A percentile compares a stretch with the other conserved stretches of the same genome.
phyloP scores from a whole-genome alignment of 2,113 vertebrate genomes.

The Raja brachyura region DNA sequence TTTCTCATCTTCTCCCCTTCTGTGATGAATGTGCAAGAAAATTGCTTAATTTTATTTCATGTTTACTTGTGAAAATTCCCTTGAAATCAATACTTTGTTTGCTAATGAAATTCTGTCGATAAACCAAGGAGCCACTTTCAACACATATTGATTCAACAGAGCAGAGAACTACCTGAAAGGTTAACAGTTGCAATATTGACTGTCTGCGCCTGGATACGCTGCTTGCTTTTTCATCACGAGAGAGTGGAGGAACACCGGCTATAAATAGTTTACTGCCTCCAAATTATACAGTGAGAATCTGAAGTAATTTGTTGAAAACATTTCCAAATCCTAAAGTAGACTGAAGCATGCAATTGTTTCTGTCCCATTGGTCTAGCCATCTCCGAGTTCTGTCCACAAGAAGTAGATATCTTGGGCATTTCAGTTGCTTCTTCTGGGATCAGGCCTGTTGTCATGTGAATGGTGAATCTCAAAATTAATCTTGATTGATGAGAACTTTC shows the following conservation, averaged over 20 bases:
- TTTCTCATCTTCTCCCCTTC: background rate
- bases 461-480: slow-evolving; percentile 9
- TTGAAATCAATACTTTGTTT: background rate
- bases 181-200: slow-evolving; percentile 32
- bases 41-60: background rate
- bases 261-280: background rate
- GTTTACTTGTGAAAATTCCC: background rate
- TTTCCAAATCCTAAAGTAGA: slow-evolving; percentile 29
- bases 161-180: slow-evolving; percentile 23
- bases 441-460: slow-evolving; percentile 4
- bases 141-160: slow-evolving; percentile 13
- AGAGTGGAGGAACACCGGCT: slow-evolving; percentile 16
- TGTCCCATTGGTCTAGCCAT: background rate
- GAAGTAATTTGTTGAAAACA: slow-evolving; percentile 32
- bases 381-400: background rate
- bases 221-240: background rate
- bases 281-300: background rate
- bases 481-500: slow-evolving; percentile 13
- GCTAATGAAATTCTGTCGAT: slow-evolving; percentile 25
- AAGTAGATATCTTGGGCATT: background rate
- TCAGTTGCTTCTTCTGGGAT: background rate
- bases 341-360: slow-evolving; percentile 30
- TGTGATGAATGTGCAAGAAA: background rate
- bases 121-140: slow-evolving; percentile 19
- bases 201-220: slow-evolving; percentile 12